Conservation (phyloP, 2,888 invertebrate species). For the Carpatolechia fugitivella region DNA sequence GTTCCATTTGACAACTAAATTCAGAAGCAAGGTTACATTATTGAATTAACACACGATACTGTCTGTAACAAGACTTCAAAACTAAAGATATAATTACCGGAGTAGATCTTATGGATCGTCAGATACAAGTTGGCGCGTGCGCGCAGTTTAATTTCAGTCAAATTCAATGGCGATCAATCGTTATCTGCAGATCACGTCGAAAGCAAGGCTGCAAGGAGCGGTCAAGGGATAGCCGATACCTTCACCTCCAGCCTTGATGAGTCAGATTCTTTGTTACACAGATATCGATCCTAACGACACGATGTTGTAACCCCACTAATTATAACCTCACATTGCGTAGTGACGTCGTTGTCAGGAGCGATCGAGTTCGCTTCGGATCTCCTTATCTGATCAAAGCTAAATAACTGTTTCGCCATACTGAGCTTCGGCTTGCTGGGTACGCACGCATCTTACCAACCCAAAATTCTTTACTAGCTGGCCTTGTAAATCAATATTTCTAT, state of each 20-base stretch:
- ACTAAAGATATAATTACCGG: neutral
- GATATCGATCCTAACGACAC: constrained; percentile 61
- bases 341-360: constrained; percentile 46
- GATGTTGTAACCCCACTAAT: constrained; percentile 59
- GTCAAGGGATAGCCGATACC: constrained; percentile 66
- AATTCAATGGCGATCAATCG: constrained; percentile 22
- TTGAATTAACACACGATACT: neutral
- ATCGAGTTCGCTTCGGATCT: constrained; percentile 49
- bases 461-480: constrained; percentile 53
- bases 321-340: constrained; percentile 50
- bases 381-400: constrained; percentile 58
- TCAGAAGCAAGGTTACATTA: constrained; percentile 30
- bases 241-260: constrained; percentile 66
- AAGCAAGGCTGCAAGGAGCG: constrained; percentile 71
- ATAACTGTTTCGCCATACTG: constrained; percentile 55
- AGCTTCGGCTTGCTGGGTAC: constrained; percentile 37
- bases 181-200: constrained; percentile 63
- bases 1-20: constrained; percentile 30
- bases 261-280: constrained; percentile 53
- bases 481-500: constrained; percentile 46
- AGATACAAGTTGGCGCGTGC: neutral
- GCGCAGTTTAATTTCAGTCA: constrained; percentile 19
- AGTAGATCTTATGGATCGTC: neutral
- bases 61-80: constrained; percentile 2
- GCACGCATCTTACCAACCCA: constrained; percentile 52